Base-by-base conservation (phyloP, 2,113 vertebrate species). In the Tyto alba region DNA sequence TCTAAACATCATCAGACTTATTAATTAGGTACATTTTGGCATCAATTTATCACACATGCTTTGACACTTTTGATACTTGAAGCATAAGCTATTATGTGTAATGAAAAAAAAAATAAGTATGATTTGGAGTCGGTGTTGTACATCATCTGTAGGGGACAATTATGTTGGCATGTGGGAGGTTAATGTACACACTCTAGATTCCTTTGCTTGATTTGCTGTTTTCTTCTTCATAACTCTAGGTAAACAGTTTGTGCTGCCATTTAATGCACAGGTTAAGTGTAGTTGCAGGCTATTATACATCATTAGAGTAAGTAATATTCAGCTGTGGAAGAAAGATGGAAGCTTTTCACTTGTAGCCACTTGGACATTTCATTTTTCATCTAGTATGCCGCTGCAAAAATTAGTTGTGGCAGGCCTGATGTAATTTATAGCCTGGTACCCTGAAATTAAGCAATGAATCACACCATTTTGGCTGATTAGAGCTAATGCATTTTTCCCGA, bases 271-370 rank as follows among this genome's bases (percentile, higher is more conserved):
- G 99, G 98, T 99, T 99, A 99, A 99, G 98, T 99, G 98, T 99
- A 98, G 99, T 99, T 98, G 98, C 98, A 98, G 99, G 98, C 99
- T 98, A 98, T 99, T 99, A 98, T 98, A 98, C 98, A 98, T 99
- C 99, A 99, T 99, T 99, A 99, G 98, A 98, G 98, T 98, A 98
- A 99, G 98, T 99, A 98, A 98, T 97, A 98, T 98, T 98, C 98
- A 98, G 98, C 97, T 96, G 95, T 86, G 97, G 97, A 98, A 98
- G 98, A 98, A 98, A 98, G 99, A 99, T 99, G 98, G 98, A 97
- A 97, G 98, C 97, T 97, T 98, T 98, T 98, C 98, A 98, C 98
- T 98, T 98, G 98, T 97, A 97, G 98, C 98, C 96, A 95, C 97
- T 97, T 89, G 97, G 98, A 98, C 98, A 92, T 98, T 98, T 98